Percentiles rank a stretch among this genome's conserved stretches.
phyloP scores from a whole-genome alignment of 2,797 vertebrate species.

The Holocentrus rufus region DNA sequence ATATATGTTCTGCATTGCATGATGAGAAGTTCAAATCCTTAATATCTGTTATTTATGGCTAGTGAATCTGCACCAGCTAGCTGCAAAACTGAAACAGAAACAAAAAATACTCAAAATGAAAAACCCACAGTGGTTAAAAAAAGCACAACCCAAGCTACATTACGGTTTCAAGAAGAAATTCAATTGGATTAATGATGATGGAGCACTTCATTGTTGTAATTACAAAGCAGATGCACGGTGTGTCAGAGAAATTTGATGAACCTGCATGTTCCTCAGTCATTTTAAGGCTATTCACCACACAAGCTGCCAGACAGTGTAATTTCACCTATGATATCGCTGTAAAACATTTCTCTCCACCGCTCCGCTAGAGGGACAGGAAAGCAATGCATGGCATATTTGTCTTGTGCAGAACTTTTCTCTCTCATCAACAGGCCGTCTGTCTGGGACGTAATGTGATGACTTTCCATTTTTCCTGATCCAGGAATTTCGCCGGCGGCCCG shows the following conservation, averaged over 20 bases:
- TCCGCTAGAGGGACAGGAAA: not conserved
- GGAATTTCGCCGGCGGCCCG: constrained; percentile 35
- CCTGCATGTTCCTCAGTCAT: constrained; percentile 6
- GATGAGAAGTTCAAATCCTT: not conserved
- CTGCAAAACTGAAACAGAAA: not conserved
- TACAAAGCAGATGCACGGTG: not conserved
- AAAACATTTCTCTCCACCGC: not conserved
- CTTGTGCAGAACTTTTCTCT: constrained; percentile 11
- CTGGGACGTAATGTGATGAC: constrained; percentile 47
- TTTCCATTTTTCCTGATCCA: constrained; percentile 52
- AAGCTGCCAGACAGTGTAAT: constrained; percentile 20
- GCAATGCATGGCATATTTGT: constrained; percentile 17
- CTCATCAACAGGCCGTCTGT: constrained; percentile 24
- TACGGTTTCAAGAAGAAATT: constrained; percentile 11
- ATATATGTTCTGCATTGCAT: not conserved
- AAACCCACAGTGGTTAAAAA: not conserved
- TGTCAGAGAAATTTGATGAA: constrained; percentile 8
- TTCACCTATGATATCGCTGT: constrained; percentile 14
- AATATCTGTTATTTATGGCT: not conserved
- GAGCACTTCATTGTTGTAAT: not conserved
- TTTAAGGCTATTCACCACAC: not conserved
- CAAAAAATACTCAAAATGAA: not conserved
- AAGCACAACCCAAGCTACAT: constrained; percentile 11
- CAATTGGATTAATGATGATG: constrained; percentile 19
- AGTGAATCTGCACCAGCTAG: not conserved